Conservation (phyloP, 92 coral and sea anemone species). For the Hydrozoanthus gracilis region DNA sequence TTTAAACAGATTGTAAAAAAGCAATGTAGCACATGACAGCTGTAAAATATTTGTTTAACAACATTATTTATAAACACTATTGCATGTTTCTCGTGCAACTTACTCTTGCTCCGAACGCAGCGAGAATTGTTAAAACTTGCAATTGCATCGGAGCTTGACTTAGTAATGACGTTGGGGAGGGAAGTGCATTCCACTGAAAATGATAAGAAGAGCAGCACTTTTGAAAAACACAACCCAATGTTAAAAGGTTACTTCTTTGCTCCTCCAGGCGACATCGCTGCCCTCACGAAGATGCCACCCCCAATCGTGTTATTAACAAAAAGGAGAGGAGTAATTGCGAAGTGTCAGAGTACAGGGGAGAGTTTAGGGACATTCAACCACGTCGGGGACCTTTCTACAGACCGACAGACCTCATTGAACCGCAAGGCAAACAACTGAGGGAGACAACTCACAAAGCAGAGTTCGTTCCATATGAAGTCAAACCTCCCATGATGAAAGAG, state of each 20-base stretch:
- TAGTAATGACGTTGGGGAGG: too few species aligned
- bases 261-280: slow-evolving; percentile 92
- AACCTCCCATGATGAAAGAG: slow-evolving; percentile 79
- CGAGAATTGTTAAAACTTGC: too few species aligned
- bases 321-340: slow-evolving; percentile 74
- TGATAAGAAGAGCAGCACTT: too few species aligned
- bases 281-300: slow-evolving; percentile 84
- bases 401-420: slow-evolving; percentile 85
- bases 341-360: slow-evolving; percentile 85
- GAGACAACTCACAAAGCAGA: slow-evolving; percentile 84
- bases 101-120: too few species aligned
- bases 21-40: too few species aligned
- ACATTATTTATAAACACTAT: too few species aligned
- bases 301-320: slow-evolving; percentile 88
- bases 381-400: slow-evolving; percentile 89
- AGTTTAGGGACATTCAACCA: slow-evolving; percentile 68
- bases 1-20: too few species aligned
- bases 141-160: too few species aligned
- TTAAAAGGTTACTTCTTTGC: neutral
- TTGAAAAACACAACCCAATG: too few species aligned
- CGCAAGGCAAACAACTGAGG: slow-evolving; percentile 70
- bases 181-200: too few species aligned
- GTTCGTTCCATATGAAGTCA: slow-evolving; percentile 73
- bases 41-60: too few species aligned
- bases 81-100: too few species aligned